Percentiles rank a stretch among this genome's conserved stretches.
phyloP scores from a whole-genome alignment of 2,888 invertebrate genomes.

The Drosophila cracens region DNA sequence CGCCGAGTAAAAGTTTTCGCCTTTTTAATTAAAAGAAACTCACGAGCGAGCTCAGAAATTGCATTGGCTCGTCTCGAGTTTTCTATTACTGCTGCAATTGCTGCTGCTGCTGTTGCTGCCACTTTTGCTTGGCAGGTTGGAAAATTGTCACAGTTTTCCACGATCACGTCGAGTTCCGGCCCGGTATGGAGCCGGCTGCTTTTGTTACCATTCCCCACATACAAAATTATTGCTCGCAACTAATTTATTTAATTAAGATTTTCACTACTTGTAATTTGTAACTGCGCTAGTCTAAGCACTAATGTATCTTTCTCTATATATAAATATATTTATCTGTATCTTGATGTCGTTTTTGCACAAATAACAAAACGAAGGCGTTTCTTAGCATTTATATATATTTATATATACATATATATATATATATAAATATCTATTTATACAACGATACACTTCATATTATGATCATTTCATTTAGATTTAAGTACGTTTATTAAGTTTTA shows the following conservation, averaged over 20 bases:
- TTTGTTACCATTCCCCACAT: slow-evolving; percentile 79
- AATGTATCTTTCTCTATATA: slow-evolving; percentile 30
- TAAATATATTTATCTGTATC: background rate
- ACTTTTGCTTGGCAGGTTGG: slow-evolving; percentile 38
- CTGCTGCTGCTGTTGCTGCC: slow-evolving; percentile 23
- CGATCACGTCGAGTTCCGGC: slow-evolving; percentile 57
- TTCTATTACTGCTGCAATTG: slow-evolving; percentile 33
- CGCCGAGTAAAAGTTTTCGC: slow-evolving; percentile 75
- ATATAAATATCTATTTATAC: slow-evolving; percentile 15
- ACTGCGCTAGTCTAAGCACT: slow-evolving; percentile 37
- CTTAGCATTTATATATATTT: background rate
- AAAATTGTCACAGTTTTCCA: slow-evolving; percentile 65
- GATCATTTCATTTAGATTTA: slow-evolving; percentile 43
- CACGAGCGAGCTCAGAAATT: slow-evolving; percentile 57
- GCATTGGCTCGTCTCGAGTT: slow-evolving; percentile 47
- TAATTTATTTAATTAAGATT: slow-evolving; percentile 80
- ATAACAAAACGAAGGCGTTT: slow-evolving; percentile 54
- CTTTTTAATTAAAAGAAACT: slow-evolving; percentile 80
- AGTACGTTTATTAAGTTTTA: slow-evolving; percentile 50
- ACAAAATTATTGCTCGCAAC: slow-evolving; percentile 68
- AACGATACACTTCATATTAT: slow-evolving; percentile 23
- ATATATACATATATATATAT: background rate
- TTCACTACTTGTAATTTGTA: slow-evolving; percentile 66
- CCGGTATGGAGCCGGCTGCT: slow-evolving; percentile 46
- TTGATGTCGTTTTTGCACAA: slow-evolving; percentile 70